These are phyloP conservation scores for Zapus hudsonius DNA, from an alignment of 2,113 vertebrate species.

Conservation along the genomic window DNA sequence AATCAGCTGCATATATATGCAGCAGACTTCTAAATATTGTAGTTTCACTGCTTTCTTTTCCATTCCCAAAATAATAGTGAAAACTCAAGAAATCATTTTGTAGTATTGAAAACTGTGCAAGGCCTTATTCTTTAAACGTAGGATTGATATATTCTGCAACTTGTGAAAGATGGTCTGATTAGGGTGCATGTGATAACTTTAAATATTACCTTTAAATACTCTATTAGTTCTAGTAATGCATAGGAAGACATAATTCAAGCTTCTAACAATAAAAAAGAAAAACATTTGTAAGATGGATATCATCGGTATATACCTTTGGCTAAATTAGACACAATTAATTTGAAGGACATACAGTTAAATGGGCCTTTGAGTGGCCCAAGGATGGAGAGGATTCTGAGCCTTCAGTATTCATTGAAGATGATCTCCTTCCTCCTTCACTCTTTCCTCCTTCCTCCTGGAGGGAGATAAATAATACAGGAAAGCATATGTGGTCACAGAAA, in stretches of 20 bases:
- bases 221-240: conserved; percentile 52
- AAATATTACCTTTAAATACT: conserved; percentile 50
- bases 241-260: conserved; percentile 13
- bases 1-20: background rate
- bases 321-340: conserved; percentile 41
- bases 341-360: background rate
- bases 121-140: background rate
- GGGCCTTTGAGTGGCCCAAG: background rate
- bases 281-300: background rate
- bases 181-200: conserved; percentile 45
- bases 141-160: background rate
- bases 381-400: background rate
- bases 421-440: background rate
- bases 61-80: conserved; percentile 42
- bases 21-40: background rate
- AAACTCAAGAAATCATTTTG: conserved; percentile 18
- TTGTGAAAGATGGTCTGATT: conserved; percentile 31
- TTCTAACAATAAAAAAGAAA: conserved; percentile 29
- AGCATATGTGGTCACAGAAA: background rate
- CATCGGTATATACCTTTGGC: conserved; percentile 26
- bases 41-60: background rate
- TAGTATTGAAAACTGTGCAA: background rate
- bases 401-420: background rate
- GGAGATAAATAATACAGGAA: background rate
- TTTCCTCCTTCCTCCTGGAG: background rate